Evolutionary conservation across 2,797 vertebrate genomes (phyloP), one percentile per base, ranked within the genome.

Genomic region (Neopelma chrysocephalum): DNA sequence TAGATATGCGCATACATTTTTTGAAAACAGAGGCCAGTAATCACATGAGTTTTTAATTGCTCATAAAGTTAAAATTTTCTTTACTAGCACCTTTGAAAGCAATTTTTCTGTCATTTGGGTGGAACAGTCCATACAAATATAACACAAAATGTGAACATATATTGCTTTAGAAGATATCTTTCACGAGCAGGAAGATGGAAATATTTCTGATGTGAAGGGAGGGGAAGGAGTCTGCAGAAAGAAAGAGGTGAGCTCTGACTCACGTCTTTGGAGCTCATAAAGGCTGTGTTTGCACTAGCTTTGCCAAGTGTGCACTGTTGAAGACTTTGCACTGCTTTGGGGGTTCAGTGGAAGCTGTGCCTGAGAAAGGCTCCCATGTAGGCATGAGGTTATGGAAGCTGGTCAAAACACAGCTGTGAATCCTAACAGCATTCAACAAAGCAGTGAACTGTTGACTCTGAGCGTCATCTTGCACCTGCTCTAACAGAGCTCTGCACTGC

Each of bases 371-470:
- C n/a, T 94, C n/a, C 32, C 32, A 3, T 48, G 60, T 38, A 91
- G 85, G 80, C 51, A 56, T 62, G 43, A 82, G 31, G 40, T 72
- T 94, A 76, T 87, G 66, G 89, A 87, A 79, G 62, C 23, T 80
- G 91, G 34, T 94, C 85, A 91, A 94, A 94, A 82, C 58, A 94
- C 51, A 88, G 62, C 91, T 93, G 82, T 8, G 64, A 66, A 93
- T 94, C 80, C 40, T 16, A 56, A 62, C 31, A 83, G 36, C 26
- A 7, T 50, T 76, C 11, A 11, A 71, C 48, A 58, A 82, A 92
- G 56, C 50, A 75, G 31, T 56, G 69, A 81, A 38, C 62, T 93
- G 38, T 45, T 87, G 54, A 86, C 61, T 96, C 66, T 48, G 66
- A 66, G 50, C 38, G 51, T 87, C 16, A 18, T 56, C 45, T 78